Percentiles rank a stretch among this genome's conserved stretches.
Conservation (phyloP, 2,113 vertebrate species). For the Dromiciops gliroides region DNA sequence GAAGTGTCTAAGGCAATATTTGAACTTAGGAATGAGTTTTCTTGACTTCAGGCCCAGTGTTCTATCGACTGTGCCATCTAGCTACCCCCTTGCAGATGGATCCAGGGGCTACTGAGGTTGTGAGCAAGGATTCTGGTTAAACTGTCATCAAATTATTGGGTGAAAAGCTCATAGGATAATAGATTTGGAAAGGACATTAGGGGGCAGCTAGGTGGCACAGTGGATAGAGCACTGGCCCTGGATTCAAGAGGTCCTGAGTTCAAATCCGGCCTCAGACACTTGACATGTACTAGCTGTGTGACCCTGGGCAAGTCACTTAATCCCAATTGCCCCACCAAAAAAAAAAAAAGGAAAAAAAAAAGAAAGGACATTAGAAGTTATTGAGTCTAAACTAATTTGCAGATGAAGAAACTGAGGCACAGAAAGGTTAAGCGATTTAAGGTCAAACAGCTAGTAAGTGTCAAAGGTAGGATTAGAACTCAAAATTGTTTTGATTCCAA, state of each 20-base stretch:
- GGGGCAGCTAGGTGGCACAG: too few relatives aligned
- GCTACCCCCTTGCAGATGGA: not conserved
- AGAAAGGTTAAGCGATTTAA: not conserved
- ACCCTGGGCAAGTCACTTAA: too few relatives aligned
- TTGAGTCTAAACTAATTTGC: not conserved
- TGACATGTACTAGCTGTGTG: too few relatives aligned
- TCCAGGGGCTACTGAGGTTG: not conserved
- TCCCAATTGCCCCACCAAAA: too few relatives aligned
- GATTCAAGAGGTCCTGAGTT: too few relatives aligned
- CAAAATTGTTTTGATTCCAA: not conserved
- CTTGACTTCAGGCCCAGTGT: not conserved
- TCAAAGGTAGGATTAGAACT: not conserved
- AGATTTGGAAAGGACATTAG: not conserved
- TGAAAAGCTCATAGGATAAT: not conserved
- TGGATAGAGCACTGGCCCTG: too few relatives aligned
- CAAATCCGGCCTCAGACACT: too few relatives aligned
- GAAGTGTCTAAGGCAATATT: not conserved
- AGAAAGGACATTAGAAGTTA: not conserved
- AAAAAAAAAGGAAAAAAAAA: too few relatives aligned
- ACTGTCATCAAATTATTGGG: not conserved
- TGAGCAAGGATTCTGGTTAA: not conserved
- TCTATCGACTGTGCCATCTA: not conserved
- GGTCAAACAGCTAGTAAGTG: not conserved
- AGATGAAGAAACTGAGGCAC: not conserved
- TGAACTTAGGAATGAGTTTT: not conserved